phyloP scores from a whole-genome alignment of 2,797 vertebrate genomes.

The Eulemur coronatus region DNA sequence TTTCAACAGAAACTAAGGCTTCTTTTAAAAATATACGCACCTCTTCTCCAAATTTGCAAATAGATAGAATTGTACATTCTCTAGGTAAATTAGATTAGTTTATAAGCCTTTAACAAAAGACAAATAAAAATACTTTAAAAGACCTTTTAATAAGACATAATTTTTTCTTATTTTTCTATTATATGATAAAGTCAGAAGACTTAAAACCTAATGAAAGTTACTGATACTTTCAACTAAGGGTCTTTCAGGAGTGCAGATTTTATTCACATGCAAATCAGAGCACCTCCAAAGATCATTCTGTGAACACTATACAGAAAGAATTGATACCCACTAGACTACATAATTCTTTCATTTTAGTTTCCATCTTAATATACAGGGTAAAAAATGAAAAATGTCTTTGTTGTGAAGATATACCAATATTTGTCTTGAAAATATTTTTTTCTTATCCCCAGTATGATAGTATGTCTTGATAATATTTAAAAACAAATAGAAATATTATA shows the following conservation, averaged over 20 bases:
- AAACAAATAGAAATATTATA: slow-evolving; percentile 42
- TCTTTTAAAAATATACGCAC: neutral
- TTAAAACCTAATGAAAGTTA: neutral
- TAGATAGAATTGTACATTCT: neutral
- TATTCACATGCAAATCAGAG: neutral
- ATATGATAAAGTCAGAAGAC: neutral
- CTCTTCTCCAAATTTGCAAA: neutral
- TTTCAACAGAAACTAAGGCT: neutral
- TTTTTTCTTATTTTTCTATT: slow-evolving; percentile 37
- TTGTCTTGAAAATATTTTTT: neutral
- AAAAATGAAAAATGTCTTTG: slow-evolving; percentile 10
- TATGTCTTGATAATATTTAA: slow-evolving; percentile 1
- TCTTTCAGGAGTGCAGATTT: neutral
- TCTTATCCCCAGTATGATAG: neutral
- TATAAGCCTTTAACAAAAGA: neutral
- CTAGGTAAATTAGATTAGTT: neutral
- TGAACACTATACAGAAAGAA: slow-evolving; percentile 10
- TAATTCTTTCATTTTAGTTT: neutral
- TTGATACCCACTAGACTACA: neutral
- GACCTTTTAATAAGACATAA: neutral
- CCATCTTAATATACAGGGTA: neutral
- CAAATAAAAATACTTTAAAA: slow-evolving; percentile 4
- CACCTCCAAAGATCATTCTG: neutral
- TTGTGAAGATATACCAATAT: neutral
- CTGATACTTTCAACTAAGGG: neutral